Evolutionary conservation across 1,140 invertebrate genomes (phyloP).

Genomic region (Thrips palmi): DNA sequence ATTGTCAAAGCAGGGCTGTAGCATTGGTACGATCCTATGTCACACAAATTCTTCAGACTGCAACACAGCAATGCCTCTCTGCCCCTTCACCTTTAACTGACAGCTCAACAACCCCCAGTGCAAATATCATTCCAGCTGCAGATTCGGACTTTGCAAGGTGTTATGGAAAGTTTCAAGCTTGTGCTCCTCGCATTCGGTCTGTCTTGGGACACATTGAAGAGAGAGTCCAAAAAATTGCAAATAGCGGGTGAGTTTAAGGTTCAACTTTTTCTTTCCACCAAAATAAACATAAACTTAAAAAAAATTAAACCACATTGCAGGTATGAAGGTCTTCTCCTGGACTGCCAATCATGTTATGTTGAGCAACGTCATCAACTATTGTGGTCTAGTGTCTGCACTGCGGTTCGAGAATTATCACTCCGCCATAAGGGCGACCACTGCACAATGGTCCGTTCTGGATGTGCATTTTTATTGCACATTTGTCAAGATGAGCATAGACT

Average conservation of each 20-base stretch:
- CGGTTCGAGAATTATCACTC: slow-evolving; percentile 47
- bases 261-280: slow-evolving; percentile 8
- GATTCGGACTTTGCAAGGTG: slow-evolving; percentile 77
- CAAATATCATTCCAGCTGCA: slow-evolving; percentile 19
- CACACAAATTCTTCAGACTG: slow-evolving; percentile 46
- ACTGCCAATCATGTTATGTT: slow-evolving; percentile 77
- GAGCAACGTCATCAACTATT: slow-evolving; percentile 52
- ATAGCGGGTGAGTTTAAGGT: neutral
- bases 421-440: slow-evolving; percentile 71
- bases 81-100: slow-evolving; percentile 25
- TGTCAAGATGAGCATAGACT: slow-evolving; percentile 83
- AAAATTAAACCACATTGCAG: slow-evolving; percentile 23
- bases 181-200: slow-evolving; percentile 60
- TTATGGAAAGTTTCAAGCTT: slow-evolving; percentile 86
- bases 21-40: slow-evolving; percentile 58
- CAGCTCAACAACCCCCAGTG: slow-evolving; percentile 17
- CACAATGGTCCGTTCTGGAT: slow-evolving; percentile 67
- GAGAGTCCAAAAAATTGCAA: slow-evolving; percentile 43
- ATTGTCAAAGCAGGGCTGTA: slow-evolving; percentile 62
- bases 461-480: slow-evolving; percentile 75
- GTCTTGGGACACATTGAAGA: slow-evolving; percentile 68
- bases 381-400: slow-evolving; percentile 52
- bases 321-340: slow-evolving; percentile 55
- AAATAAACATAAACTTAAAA: slow-evolving; percentile 3
- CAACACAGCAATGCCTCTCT: slow-evolving; percentile 68